Evolutionary conservation across 37 sponge, comb jelly and placozoan species (phyloP).

Genomic region (Corticium candelabrum): DNA sequence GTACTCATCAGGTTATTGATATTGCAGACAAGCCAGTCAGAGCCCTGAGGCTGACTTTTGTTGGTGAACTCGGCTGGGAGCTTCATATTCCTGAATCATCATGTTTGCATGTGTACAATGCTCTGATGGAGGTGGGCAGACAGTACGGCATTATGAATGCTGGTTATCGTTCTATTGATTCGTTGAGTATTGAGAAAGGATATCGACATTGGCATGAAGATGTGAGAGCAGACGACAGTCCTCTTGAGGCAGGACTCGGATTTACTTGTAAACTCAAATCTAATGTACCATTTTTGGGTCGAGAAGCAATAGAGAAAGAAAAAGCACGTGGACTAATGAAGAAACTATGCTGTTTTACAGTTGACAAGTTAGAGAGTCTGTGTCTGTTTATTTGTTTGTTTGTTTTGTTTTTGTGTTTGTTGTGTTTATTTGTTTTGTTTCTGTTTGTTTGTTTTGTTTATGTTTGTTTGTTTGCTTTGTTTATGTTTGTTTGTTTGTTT

Average conservation of each 20-base stretch:
- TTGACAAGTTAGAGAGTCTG: not conserved
- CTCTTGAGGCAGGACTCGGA: slow-evolving; percentile 66
- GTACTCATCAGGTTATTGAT: slow-evolving; percentile 6
- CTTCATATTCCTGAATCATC: slow-evolving; percentile 49
- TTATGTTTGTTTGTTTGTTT: no score
- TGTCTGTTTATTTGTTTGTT: no score
- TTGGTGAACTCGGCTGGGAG: slow-evolving; percentile 85
- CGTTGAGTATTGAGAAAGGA: slow-evolving; percentile 63
- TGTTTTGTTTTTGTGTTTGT: no score
- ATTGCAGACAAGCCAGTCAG: slow-evolving; percentile 38
- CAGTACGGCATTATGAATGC: slow-evolving; percentile 34
- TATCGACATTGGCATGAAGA: slow-evolving; percentile 60
- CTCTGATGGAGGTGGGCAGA: slow-evolving; percentile 33
- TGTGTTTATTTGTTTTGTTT: no score
- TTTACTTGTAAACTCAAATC: not conserved
- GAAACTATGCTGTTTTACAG: not conserved
- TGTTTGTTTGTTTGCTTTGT: no score
- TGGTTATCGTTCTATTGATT: slow-evolving; percentile 62
- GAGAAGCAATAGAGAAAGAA: not conserved
- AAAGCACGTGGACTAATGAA: not conserved
- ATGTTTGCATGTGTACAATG: slow-evolving; percentile 48
- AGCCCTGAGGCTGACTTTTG: slow-evolving; percentile 38
- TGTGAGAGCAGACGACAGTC: slow-evolving; percentile 49
- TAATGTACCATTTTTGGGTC: slow-evolving; percentile 6
- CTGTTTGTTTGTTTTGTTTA: no score